Base-by-base conservation (phyloP, 2,888 invertebrate species). In the Orthonychiurus folsomi region DNA sequence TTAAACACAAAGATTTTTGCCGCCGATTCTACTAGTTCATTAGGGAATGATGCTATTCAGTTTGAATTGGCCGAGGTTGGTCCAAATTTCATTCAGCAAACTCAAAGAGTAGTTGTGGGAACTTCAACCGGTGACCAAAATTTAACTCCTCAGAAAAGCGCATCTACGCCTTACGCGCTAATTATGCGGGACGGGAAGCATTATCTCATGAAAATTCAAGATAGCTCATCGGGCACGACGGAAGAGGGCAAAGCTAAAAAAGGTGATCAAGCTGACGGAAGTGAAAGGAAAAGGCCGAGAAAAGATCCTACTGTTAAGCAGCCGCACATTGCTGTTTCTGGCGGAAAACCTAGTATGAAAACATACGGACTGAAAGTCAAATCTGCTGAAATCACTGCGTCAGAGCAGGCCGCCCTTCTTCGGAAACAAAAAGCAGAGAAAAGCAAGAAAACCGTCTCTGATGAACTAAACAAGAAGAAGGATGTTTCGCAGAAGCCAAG, bases 261-360 rank as follows among this genome's bases (percentile, higher is more conserved):
- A 15, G 37, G 15, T 37, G 37, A 9, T 37, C 9, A 37, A 15
- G 37, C 37, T 37, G 15, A 5, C 15, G 3, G 5, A 9, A 26
- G 56, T 25, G 15, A 53, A 15, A 20, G 21, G 21, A 56, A 56
- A 25, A 18, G 18, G 15, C n/a, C 12, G 37, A 52, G n/a, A 20
- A 52, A 52, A 52, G 52, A 18, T 21, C 61, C 66, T 1, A 61
- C 63, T 23, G 28, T 50, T 37, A 60, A 61, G 60, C 73, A 66
- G 63, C 74, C 77, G 77, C 68, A 76, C 77, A 60, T 75, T 76
- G 52, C 78, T 77, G 58, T 57, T 52, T 26, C 28, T 57, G 60
- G 61, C 27, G 61, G 64, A n/a, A 59, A 58, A 37, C 59, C 61
- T 20, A 52, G 52, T 1, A 59, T 59, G 21, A 61, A 60, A 47